A percentile compares a stretch with the other conserved stretches of the same genome.
Conservation (phyloP, 2,888 invertebrate species). For the Endotricha flammealis region DNA sequence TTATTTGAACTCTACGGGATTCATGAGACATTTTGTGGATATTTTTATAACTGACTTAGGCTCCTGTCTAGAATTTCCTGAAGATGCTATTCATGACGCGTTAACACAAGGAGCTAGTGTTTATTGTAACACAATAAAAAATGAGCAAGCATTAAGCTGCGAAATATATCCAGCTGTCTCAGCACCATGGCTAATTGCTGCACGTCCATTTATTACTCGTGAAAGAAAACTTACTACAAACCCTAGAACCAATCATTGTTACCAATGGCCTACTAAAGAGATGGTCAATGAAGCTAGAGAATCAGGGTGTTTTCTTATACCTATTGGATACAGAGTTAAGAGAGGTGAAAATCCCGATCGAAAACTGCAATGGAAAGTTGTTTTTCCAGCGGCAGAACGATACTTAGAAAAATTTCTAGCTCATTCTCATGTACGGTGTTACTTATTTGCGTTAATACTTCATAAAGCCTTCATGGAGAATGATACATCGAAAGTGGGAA, state of each 20-base stretch:
- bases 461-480: conserved; percentile 85
- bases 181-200: conserved; percentile 85
- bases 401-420: conserved; percentile 85
- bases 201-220: conserved; percentile 82
- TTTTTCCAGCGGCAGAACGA: conserved; percentile 86
- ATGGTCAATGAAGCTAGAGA: conserved; percentile 82
- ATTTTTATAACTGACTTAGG: conserved; percentile 81
- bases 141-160: conserved; percentile 64
- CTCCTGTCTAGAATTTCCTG: conserved; percentile 74
- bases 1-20: conserved; percentile 81
- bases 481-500: conserved; percentile 79
- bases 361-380: conserved; percentile 87
- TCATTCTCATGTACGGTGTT: conserved; percentile 84
- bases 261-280: conserved; percentile 83
- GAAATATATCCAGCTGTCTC: conserved; percentile 85
- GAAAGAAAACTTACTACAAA: conserved; percentile 76
- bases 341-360: conserved; percentile 79
- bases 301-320: conserved; percentile 84
- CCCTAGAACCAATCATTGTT: conserved; percentile 75
- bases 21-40: conserved; percentile 83
- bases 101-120: conserved; percentile 82
- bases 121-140: conserved; percentile 75
- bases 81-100: conserved; percentile 71
- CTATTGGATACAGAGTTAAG: conserved; percentile 82
- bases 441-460: conserved; percentile 82